Conservation (phyloP, 2,888 invertebrate species). For the Euclidia mi region DNA sequence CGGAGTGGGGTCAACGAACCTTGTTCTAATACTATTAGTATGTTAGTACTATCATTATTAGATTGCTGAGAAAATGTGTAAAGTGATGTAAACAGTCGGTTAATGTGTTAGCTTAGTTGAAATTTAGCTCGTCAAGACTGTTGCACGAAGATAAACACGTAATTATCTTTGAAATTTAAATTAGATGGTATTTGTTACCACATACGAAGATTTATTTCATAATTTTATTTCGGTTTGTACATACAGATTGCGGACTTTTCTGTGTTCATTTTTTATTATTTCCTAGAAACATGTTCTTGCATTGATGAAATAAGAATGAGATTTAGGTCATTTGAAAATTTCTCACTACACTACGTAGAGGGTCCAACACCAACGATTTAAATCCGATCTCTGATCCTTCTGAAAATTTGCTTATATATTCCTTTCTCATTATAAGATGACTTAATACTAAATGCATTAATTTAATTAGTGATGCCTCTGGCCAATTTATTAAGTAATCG, state of each 20-base stretch:
- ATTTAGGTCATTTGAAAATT: too few species aligned
- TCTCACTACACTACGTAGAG: too few species aligned
- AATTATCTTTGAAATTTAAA: conserved; percentile 22
- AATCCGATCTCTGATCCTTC: too few species aligned
- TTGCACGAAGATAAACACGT: conserved; percentile 9
- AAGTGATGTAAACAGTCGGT: conserved; percentile 1
- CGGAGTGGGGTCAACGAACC: conserved; percentile 49
- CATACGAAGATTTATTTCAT: conserved; percentile 4
- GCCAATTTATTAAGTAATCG: too few species aligned
- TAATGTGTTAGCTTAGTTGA: neutral
- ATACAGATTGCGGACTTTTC: neutral
- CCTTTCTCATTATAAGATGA: too few species aligned
- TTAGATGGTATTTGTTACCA: conserved; percentile 13
- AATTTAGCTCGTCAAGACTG: conserved; percentile 5
- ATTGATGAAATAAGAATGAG: too few species aligned
- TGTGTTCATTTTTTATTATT: neutral
- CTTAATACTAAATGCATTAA: too few species aligned
- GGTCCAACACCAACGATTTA: too few species aligned
- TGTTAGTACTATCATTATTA: conserved; percentile 16
- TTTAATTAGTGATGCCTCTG: too few species aligned
- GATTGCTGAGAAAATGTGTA: conserved; percentile 28
- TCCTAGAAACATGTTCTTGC: too few species aligned
- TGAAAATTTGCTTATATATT: too few species aligned
- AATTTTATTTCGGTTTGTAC: conserved; percentile 6
- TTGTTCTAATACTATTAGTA: conserved; percentile 43